Base-by-base conservation (phyloP, 2,888 invertebrate genomes). In the Scaptomyza reducta region DNA sequence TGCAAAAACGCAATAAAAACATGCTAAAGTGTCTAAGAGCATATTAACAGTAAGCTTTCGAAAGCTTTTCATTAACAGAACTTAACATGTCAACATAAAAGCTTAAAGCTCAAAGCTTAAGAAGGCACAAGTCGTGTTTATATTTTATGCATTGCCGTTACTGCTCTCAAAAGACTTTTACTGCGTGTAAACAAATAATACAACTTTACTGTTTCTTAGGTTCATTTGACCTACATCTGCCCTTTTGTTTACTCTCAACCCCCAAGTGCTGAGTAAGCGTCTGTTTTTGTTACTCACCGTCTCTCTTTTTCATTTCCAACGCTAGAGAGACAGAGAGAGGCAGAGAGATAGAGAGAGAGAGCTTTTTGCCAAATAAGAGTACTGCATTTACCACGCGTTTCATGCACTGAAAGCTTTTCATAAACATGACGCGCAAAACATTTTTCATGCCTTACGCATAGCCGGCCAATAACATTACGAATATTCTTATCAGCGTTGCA, bases 331-430 rank as follows among this genome's bases (percentile, higher is more conserved):
- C n/a, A 40, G 14, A 16, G 9, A 44, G 11, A 51, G 62, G 16
- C 27, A 10, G 40, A 10, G 14, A 51, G 62, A 29, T 27, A 10
- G 40, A 10, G 40, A 44, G 25, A 47, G 62, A 42, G 40, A 54
- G 29, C 68, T 60, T 46, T 46, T 57, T 1, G 13, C 14, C 10
- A 40, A 18, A 16, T 35, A 10, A 42, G 40, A 27, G 27, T 44
- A 25, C 11, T 25, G 6, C 13, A 76, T 68, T 66, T 69, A 80
- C 80, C 83, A 83, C 69, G 71, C 80, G 77, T 61, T 57, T 50
- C 35, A 46, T 42, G 50, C 61, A 57, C 57, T 11, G 1, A 62
- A 59, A 78, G 80, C 80, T 83, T 54, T 54, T 14, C 18, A 53
- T 57, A 68, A 76, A 62, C 78, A 81, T 80, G 55, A 55, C 54